Evolutionary conservation across 2,113 vertebrate species (phyloP).

Genomic region (Mystacornis crossleyi): DNA sequence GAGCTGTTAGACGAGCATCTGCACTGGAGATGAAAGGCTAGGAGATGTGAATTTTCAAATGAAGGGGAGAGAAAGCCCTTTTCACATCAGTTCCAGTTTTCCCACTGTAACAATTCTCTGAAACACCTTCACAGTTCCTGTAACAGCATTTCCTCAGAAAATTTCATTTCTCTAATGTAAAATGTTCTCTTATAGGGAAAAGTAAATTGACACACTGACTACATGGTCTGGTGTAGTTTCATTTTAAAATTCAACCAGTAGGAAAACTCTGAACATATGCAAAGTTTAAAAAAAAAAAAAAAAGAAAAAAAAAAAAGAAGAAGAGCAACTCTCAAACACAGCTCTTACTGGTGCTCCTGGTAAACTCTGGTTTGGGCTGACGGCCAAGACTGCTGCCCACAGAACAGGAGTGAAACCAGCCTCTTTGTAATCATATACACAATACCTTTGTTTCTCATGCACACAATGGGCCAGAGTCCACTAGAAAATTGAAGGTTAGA

Average conservation of each 20-base stretch:
- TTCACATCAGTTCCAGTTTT: background rate
- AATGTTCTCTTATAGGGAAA: background rate
- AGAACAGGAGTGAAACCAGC: background rate
- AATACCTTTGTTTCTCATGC: background rate
- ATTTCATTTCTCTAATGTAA: background rate
- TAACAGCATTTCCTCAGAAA: background rate
- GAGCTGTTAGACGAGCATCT: background rate
- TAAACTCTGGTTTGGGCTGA: background rate
- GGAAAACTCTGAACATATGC: background rate
- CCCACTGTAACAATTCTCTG: background rate
- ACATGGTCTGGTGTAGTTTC: accelerated
- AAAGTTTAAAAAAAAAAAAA: background rate
- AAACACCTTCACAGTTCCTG: background rate
- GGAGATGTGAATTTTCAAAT: background rate
- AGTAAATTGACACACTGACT: background rate
- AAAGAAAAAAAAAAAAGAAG: background rate
- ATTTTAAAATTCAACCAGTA: background rate
- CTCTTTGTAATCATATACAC: background rate
- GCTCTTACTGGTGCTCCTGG: background rate
- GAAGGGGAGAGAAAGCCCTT: background rate
- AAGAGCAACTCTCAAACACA: background rate
- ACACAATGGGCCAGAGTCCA: background rate
- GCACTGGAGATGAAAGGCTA: background rate
- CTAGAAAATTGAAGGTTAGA: background rate
- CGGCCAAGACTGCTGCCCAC: background rate